Evolutionary conservation across 30 jellyfish, hydroid and myxozoan genomes (phyloP).

Genomic region (Euphysa ruthae): DNA sequence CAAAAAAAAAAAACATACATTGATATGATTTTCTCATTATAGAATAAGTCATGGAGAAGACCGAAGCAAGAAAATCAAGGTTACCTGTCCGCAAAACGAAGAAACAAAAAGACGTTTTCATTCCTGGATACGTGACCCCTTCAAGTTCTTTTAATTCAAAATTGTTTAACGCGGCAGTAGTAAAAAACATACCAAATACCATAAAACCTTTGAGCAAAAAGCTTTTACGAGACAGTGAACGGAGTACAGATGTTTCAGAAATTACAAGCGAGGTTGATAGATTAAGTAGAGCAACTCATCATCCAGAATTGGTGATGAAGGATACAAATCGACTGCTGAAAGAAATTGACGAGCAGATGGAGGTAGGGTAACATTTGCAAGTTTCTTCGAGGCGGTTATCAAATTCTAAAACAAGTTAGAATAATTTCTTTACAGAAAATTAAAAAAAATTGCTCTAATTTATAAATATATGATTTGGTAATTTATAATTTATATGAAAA

Average conservation of each 20-base stretch:
- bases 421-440: too few species aligned
- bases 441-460: too few species aligned
- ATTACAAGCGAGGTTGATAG: constrained; percentile 23
- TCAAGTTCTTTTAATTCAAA: not conserved
- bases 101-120: not conserved
- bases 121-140: constrained; percentile 1
- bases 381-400: too few species aligned
- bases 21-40: too few species aligned
- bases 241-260: constrained; percentile 11
- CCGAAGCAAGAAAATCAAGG: too few species aligned
- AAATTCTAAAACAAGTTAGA: too few species aligned
- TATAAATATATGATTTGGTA: too few species aligned
- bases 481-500: too few species aligned
- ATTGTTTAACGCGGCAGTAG: not conserved
- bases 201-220: not conserved
- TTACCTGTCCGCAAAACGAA: too few species aligned
- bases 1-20: too few species aligned
- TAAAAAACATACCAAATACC: not conserved
- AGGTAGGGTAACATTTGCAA: constrained; percentile 29
- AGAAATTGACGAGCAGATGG: constrained; percentile 42
- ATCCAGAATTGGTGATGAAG: constrained; percentile 26
- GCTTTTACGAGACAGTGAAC: not conserved
- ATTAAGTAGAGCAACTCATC: not conserved
- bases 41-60: too few species aligned
- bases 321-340: constrained; percentile 25